Base-by-base conservation (phyloP, 37 sponge, comb jelly and placozoan species). In the Chondrosia reniformis region DNA sequence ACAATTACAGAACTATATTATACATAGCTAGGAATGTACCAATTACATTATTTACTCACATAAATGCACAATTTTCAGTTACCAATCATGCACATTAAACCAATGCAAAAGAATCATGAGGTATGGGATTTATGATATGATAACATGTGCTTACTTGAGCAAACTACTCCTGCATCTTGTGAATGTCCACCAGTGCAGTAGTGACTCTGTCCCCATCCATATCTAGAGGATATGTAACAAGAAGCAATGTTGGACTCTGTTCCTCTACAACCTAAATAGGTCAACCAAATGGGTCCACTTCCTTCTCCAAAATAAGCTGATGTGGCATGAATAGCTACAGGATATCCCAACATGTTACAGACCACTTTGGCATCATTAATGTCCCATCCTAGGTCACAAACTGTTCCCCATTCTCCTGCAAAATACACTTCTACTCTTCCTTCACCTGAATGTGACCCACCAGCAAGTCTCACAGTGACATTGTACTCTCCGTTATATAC, bases 151-250 rank as follows among this genome's bases (percentile, higher is more conserved):
- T 59, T 59, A 59, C 61, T 6, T 59, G n/a, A 6, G 22, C 67
- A 66, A 3, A 66, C 67, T 17, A 66, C 67, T 33, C 67, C 67
- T 6, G 38, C 34, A 66, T 66, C 67, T 36, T 66, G 39, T 8
- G 38, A 5, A 66, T 66, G 67, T 19, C 6, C 9, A n/a, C n/a
- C n/a, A n/a, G n/a, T n/a, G n/a, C n/a, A n/a, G n/a, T n/a, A n/a
- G n/a, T n/a, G n/a, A n/a, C n/a, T n/a, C n/a, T n/a, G n/a, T n/a
- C 67, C 67, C 36, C 39, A 36, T 19, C 67, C 38, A 33, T 5
- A 15, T 8, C 36, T 22, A 34, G 67, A 34, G 38, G 39, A 66
- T 5, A 21, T 66, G 17, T 19, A n/a, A n/a, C n/a, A n/a, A n/a
- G n/a, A n/a, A n/a, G n/a, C 30, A 30, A 66, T 5, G 38, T 39